Evolutionary conservation across 2,113 vertebrate genomes (phyloP).

Genomic region (Deroptyus accipitrinus): DNA sequence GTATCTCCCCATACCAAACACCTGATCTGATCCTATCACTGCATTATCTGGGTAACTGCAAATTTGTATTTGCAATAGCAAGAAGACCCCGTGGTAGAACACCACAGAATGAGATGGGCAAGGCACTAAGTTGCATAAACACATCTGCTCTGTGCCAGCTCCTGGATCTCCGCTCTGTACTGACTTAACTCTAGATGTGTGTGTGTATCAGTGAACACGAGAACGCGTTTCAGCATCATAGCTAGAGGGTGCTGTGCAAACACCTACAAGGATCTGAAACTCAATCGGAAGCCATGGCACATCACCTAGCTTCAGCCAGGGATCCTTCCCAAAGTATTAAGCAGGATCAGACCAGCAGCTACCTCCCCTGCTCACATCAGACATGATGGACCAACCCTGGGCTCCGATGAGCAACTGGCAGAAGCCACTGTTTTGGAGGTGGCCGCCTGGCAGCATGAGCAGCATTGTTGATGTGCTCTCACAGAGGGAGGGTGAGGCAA

Average conservation of each 20-base stretch:
- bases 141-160: background rate
- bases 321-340: background rate
- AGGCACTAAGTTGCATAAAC: background rate
- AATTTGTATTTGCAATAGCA: background rate
- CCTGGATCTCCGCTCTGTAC: accelerated
- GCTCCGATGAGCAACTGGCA: background rate
- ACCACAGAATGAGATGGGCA: background rate
- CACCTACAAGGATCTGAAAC: background rate
- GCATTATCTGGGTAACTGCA: background rate
- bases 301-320: background rate
- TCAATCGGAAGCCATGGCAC: background rate
- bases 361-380: background rate
- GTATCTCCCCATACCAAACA: accelerated
- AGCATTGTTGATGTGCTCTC: background rate
- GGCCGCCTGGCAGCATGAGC: background rate
- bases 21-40: background rate
- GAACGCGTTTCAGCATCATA: background rate
- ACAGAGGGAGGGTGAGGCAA: background rate
- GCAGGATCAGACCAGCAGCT: background rate
- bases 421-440: background rate
- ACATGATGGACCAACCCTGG: background rate
- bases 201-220: accelerated
- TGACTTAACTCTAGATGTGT: accelerated
- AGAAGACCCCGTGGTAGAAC: background rate
- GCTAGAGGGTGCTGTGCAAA: background rate